A percentile compares a stretch with the other conserved stretches of the same genome.
Conservation (phyloP, 2,888 invertebrate species). For the Lepetodrilus schrolli region DNA sequence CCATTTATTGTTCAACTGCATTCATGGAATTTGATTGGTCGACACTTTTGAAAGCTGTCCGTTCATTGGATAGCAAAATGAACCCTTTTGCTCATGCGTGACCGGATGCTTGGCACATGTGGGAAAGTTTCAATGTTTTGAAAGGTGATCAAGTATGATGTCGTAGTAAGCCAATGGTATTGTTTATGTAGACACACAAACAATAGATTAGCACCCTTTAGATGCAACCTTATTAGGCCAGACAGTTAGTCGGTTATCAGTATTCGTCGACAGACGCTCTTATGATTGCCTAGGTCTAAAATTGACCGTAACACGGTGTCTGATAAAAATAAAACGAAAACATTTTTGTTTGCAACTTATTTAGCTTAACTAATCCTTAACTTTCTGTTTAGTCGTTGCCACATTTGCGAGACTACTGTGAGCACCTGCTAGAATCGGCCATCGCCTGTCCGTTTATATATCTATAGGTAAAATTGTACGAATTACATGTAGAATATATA, state of each 20-base stretch:
- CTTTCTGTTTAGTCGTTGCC: too few relatives aligned
- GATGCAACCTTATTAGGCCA: background rate
- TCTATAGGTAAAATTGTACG: too few relatives aligned
- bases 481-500: too few relatives aligned
- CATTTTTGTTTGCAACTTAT: background rate
- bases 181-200: slow-evolving; percentile 10
- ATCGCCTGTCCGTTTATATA: too few relatives aligned
- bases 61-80: slow-evolving; percentile 36
- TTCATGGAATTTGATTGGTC: slow-evolving; percentile 39
- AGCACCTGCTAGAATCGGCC: too few relatives aligned
- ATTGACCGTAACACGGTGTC: background rate
- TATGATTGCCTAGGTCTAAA: too few relatives aligned
- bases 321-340: background rate
- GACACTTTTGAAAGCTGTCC: slow-evolving; percentile 23
- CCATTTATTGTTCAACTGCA: slow-evolving; percentile 25
- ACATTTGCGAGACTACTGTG: too few relatives aligned
- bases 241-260: background rate
- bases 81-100: slow-evolving; percentile 1
- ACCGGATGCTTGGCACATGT: slow-evolving; percentile 3
- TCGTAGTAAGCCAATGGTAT: background rate
- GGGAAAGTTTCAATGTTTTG: slow-evolving; percentile 16
- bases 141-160: slow-evolving; percentile 7
- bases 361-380: too few relatives aligned
- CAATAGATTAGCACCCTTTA: background rate
- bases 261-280: background rate